Evolutionary conservation across 23 tunicate species (phyloP).

Genomic region (Styela clava): DNA sequence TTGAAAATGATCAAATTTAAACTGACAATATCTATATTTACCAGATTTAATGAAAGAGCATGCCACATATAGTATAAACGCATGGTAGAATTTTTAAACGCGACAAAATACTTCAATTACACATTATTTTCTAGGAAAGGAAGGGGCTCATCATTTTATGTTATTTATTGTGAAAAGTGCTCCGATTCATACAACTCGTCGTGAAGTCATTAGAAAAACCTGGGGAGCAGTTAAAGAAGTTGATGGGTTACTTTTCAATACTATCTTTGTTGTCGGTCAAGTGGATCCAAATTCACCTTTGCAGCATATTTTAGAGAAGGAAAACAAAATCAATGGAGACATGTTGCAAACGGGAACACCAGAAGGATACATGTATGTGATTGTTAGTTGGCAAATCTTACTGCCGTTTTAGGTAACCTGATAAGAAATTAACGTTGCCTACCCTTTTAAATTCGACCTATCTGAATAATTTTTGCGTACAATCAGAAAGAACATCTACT

Average conservation of each 20-base stretch:
- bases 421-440: too few species aligned
- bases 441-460: too few species aligned
- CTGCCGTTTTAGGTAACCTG: too few species aligned
- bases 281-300: neutral
- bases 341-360: slow-evolving; percentile 31
- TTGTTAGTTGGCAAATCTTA: neutral
- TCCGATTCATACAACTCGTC: slow-evolving; percentile 22
- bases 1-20: too few species aligned
- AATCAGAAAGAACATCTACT: too few species aligned
- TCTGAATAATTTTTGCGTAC: too few species aligned
- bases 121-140: slow-evolving; percentile 4
- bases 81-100: too few species aligned
- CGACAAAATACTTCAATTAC: too few species aligned
- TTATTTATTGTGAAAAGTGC: slow-evolving; percentile 54
- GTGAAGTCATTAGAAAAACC: slow-evolving; percentile 50
- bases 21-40: too few species aligned
- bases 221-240: slow-evolving; percentile 47
- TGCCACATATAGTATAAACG: too few species aligned
- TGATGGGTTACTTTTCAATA: slow-evolving; percentile 13
- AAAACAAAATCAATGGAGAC: slow-evolving; percentile 37
- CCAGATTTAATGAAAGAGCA: too few species aligned
- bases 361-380: slow-evolving; percentile 35
- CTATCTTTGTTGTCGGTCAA: slow-evolving; percentile 44
- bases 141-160: slow-evolving; percentile 23
- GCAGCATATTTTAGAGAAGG: slow-evolving; percentile 16